phyloP scores from a whole-genome alignment of 1,140 invertebrate species.

The Oncopodura yosiiana region DNA sequence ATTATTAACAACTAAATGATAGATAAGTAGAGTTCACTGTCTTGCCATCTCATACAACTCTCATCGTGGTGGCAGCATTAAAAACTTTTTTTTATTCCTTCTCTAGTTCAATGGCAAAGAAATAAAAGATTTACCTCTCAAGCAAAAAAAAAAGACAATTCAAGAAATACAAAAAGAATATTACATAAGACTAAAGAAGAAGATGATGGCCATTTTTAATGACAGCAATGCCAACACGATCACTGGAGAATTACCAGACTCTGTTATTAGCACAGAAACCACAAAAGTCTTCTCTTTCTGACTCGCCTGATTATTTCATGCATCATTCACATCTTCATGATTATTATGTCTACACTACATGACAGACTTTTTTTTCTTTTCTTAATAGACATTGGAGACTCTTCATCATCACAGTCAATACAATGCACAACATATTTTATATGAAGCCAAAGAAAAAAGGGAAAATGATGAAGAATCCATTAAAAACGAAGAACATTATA shows the following conservation, averaged over 20 bases:
- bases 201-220: slow-evolving; percentile 8
- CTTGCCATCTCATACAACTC: too few relatives aligned
- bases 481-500: too few relatives aligned
- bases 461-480: background rate
- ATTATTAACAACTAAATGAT: too few relatives aligned
- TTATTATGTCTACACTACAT: background rate
- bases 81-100: too few relatives aligned
- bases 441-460: too few relatives aligned
- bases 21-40: too few relatives aligned
- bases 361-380: background rate
- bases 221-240: slow-evolving; percentile 24
- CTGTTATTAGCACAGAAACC: slow-evolving; percentile 32
- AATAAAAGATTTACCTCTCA: too few relatives aligned
- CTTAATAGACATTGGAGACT: background rate
- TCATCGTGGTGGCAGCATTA: too few relatives aligned
- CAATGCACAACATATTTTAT: background rate
- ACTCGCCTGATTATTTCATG: slow-evolving; percentile 27
- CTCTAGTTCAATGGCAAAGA: too few relatives aligned
- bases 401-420: background rate
- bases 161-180: too few relatives aligned
- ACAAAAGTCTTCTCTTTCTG: slow-evolving; percentile 30
- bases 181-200: slow-evolving; percentile 7
- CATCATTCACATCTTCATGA: slow-evolving; percentile 8
- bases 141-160: too few relatives aligned
- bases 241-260: slow-evolving; percentile 24